Percentiles rank a stretch among this genome's conserved stretches.
These are phyloP conservation scores for Drosophila macrospina DNA, from an alignment of 2,888 invertebrate genomes.

Conservation along the genomic window DNA sequence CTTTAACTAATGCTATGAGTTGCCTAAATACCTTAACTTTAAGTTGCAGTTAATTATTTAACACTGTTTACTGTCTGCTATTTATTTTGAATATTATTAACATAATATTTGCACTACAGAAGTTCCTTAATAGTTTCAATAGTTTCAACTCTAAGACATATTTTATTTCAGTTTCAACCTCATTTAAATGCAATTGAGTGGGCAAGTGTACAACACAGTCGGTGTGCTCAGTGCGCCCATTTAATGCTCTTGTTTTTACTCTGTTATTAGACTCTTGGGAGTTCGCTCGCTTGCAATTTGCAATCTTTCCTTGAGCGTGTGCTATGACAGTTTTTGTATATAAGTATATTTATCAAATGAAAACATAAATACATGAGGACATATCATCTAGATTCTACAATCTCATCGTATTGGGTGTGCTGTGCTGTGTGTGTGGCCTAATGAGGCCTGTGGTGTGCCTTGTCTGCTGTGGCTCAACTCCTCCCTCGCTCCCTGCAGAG, in stretches of 20 bases:
- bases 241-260: conserved; percentile 41
- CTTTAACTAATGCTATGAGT: too few relatives aligned
- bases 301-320: conserved; percentile 60
- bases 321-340: conserved; percentile 60
- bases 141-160: too few relatives aligned
- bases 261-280: conserved; percentile 73
- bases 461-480: not conserved
- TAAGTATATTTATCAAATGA: conserved; percentile 67
- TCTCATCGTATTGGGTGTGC: not conserved
- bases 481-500: too few relatives aligned
- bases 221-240: not conserved
- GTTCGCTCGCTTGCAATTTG: conserved; percentile 67
- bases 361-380: conserved; percentile 55
- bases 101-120: too few relatives aligned
- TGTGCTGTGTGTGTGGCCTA: conserved; percentile 30
- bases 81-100: too few relatives aligned
- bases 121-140: too few relatives aligned
- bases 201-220: conserved; percentile 31
- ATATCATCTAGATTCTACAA: conserved; percentile 20
- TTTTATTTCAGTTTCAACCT: too few relatives aligned
- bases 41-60: too few relatives aligned
- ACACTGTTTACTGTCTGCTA: too few relatives aligned
- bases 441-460: conserved; percentile 47
- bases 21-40: too few relatives aligned
- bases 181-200: too few relatives aligned